phyloP scores from a whole-genome alignment of 2,888 invertebrate species.

The Leucophora obtusa region DNA sequence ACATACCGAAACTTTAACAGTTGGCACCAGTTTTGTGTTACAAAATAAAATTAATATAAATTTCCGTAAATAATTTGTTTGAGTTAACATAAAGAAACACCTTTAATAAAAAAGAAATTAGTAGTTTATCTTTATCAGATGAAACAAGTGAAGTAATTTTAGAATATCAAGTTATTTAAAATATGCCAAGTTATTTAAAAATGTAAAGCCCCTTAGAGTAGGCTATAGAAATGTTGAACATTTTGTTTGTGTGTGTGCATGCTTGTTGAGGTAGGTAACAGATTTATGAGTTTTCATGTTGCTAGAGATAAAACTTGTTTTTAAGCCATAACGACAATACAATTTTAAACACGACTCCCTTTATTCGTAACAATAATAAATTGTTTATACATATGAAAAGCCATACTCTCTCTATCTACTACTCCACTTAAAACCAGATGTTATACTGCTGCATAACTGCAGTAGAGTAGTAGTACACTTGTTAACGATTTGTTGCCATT shows the following conservation, averaged over 20 bases:
- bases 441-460: not conserved
- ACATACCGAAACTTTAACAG: not conserved
- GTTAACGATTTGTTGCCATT: conserved; percentile 27
- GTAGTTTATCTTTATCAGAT: conserved; percentile 3
- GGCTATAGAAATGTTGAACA: not conserved
- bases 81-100: not conserved
- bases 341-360: conserved; percentile 7
- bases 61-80: conserved; percentile 36
- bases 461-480: not conserved
- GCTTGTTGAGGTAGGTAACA: not conserved
- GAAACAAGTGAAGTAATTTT: conserved; percentile 1
- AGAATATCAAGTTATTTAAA: not conserved
- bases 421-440: conserved; percentile 20
- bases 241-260: not conserved
- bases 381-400: conserved; percentile 21
- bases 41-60: conserved; percentile 26
- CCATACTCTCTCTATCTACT: not conserved
- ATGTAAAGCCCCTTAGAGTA: not conserved
- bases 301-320: not conserved
- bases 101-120: not conserved
- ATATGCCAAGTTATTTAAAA: not conserved
- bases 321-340: conserved; percentile 1
- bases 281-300: conserved; percentile 3
- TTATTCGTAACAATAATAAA: conserved; percentile 19
- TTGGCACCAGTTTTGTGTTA: conserved; percentile 14